phyloP scores from a whole-genome alignment of 2,797 vertebrate genomes.

The Leptoclinus maculatus region DNA sequence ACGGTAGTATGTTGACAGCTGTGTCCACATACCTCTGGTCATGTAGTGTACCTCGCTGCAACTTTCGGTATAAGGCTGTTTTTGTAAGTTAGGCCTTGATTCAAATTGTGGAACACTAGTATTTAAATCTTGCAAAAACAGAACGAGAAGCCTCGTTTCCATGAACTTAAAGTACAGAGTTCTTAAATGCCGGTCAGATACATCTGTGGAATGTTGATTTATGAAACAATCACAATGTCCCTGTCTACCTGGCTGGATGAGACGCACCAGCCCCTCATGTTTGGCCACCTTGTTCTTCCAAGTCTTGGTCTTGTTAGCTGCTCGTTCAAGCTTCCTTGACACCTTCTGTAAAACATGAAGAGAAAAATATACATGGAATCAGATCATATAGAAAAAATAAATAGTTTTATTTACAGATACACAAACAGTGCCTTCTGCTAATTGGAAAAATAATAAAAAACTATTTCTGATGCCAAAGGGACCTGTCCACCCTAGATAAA shows the following conservation, averaged over 20 bases:
- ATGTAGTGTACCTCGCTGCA: not conserved
- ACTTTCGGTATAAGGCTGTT: too few relatives aligned
- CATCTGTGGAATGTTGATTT: not conserved
- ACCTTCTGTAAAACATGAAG: conserved; percentile 82
- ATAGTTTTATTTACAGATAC: too few relatives aligned
- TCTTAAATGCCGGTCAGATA: not conserved
- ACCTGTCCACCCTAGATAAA: not conserved
- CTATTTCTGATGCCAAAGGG: not conserved
- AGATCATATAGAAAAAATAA: not conserved
- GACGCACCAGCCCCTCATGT: conserved; percentile 92
- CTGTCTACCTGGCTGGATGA: conserved; percentile 93
- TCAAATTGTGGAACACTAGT: not conserved
- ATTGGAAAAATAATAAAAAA: too few relatives aligned
- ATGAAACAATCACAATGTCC: not conserved
- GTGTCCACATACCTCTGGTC: not conserved
- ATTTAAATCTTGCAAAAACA: not conserved
- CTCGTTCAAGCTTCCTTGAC: conserved; percentile 89
- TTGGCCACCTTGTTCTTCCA: conserved; percentile 96
- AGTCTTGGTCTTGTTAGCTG: conserved; percentile 90
- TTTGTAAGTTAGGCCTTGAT: not conserved
- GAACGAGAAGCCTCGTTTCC: not conserved
- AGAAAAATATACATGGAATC: not conserved
- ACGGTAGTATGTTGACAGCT: not conserved
- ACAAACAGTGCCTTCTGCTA: not conserved
- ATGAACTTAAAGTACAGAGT: not conserved